Base-by-base conservation (phyloP, 2,113 vertebrate genomes). In the Tachysurus vachellii region DNA sequence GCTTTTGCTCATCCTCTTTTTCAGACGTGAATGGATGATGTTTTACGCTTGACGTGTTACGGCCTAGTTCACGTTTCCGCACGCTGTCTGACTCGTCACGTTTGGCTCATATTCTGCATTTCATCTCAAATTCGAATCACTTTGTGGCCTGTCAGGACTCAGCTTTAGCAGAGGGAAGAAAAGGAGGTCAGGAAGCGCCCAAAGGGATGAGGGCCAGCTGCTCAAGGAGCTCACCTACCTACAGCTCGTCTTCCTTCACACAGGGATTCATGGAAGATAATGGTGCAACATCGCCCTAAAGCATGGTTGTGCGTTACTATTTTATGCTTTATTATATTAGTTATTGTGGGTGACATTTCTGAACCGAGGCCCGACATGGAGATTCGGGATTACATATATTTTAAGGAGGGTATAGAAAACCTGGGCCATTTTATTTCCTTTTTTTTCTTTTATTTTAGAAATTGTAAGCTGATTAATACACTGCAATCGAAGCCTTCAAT, bases 111-210 rank as follows among this genome's bases (percentile, higher is more conserved):
- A 93, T 93, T 94, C 92, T 93, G 89, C 90, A 92, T 93, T 94
- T 95, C 93, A 92, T 90, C 84, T 91, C 82, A 89, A 89, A 91
- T 94, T 89, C 91, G 95, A 93, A 95, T 88, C 82, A 89, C 92
- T 92, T 89, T 89, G 86, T 90, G 90, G 92, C 92, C 91, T 94
- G 94, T 94, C 94, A 94, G 91, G 92, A 82, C 88, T 93, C 89
- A 89, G 92, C 92, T 93, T 93, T 92, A 92, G 90, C 93, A 82
- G 81, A 94, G 93, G 94, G 91, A 90, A 91, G 92, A 94, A 93
- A 96, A 95, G 90, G 92, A 95, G 95, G 95, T 95, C 95, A 94
- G 88, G 23, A 59, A 89, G 86, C 79, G 91, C 93, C 94, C 93
- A 88, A 92, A 93, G 94, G 93, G 92, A 92, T 93, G 89, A 91